These are phyloP conservation scores for Micromys minutus DNA, from an alignment of 2,113 vertebrate species.

Conservation along the genomic window DNA sequence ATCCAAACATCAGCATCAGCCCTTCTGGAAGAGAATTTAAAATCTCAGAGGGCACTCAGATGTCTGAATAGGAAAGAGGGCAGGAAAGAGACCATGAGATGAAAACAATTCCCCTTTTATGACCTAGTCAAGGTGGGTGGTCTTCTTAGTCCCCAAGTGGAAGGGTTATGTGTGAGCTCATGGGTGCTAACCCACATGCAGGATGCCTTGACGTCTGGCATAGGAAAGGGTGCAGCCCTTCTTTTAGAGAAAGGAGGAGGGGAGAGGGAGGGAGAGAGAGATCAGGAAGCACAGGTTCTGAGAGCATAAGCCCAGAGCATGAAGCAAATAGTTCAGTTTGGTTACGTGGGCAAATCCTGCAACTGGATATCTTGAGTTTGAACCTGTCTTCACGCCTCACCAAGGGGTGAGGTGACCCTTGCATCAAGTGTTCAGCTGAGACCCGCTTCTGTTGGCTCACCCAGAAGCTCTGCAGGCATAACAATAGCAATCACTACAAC, in stretches of 20 bases:
- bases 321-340: background rate
- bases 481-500: background rate
- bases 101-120: too few species aligned
- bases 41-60: background rate
- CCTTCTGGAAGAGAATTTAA: background rate
- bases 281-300: background rate
- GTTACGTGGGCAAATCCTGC: background rate
- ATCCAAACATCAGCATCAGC: background rate
- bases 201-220: accelerated
- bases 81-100: background rate
- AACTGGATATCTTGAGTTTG: background rate
- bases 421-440: background rate
- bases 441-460: background rate
- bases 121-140: background rate
- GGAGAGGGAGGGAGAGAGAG: background rate
- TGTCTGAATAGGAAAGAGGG: background rate
- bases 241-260: too few species aligned
- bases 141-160: background rate
- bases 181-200: background rate
- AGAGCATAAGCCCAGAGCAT: background rate
- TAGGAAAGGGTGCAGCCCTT: background rate
- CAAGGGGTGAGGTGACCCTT: background rate
- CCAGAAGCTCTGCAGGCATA: background rate
- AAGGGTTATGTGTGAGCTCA: background rate
- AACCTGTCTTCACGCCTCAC: background rate